phyloP scores from a whole-genome alignment of 2,888 invertebrate species.

The Brenthis hecate region DNA sequence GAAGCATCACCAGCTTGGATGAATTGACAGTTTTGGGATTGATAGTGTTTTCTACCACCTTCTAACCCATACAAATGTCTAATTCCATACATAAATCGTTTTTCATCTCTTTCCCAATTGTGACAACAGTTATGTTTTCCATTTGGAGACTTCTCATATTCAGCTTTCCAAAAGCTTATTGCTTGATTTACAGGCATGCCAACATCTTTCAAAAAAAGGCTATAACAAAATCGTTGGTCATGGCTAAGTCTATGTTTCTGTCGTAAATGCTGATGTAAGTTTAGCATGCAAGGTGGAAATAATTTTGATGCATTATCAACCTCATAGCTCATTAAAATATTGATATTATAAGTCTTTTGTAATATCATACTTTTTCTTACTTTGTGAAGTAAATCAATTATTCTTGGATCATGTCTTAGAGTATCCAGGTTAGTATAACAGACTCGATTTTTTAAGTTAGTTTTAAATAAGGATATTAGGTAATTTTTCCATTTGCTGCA shows the following conservation, averaged over 20 bases:
- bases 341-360: conserved; percentile 37
- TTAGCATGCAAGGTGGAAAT: conserved; percentile 86
- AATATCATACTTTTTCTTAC: conserved; percentile 45
- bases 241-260: conserved; percentile 85
- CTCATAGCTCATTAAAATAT: conserved; percentile 56
- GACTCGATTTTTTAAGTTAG: conserved; percentile 64
- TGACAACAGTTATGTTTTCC: conserved; percentile 81
- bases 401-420: conserved; percentile 63
- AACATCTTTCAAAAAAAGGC: conserved; percentile 87
- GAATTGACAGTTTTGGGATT: conserved; percentile 80
- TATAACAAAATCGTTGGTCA: conserved; percentile 84
- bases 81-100: conserved; percentile 85
- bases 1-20: conserved; percentile 81
- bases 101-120: conserved; percentile 84
- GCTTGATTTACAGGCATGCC: conserved; percentile 86
- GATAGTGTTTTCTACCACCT: conserved; percentile 84
- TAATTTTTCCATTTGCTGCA: conserved; percentile 82
- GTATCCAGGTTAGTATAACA: conserved; percentile 50
- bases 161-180: conserved; percentile 84
- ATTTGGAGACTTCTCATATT: conserved; percentile 81
- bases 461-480: conserved; percentile 71
- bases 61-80: conserved; percentile 88
- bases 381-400: conserved; percentile 58
- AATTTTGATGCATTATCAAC: conserved; percentile 64
- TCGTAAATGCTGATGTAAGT: conserved; percentile 79